These are phyloP conservation scores for Conger conger DNA, from an alignment of 2,113 vertebrate species.

Conservation along the genomic window DNA sequence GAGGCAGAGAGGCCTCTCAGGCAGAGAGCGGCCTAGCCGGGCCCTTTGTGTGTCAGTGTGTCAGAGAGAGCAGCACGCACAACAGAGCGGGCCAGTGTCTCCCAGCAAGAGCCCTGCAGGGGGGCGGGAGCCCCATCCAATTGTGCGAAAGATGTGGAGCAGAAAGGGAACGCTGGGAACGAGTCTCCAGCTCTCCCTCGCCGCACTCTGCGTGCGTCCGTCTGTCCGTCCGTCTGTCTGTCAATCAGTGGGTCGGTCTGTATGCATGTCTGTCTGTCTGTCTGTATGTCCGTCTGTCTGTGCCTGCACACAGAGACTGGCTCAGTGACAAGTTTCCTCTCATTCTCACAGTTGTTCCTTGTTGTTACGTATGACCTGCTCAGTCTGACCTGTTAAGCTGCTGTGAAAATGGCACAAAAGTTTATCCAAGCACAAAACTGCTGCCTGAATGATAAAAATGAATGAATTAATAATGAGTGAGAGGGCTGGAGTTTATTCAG, in stretches of 20 bases:
- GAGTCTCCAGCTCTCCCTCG: slow-evolving; percentile 27
- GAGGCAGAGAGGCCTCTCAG: neutral
- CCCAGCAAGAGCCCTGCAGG: neutral
- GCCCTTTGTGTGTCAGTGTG: slow-evolving; percentile 32
- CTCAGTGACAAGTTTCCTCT: neutral
- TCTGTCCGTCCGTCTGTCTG: slow-evolving; percentile 1
- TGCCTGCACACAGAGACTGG: neutral
- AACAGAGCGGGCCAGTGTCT: slow-evolving; percentile 21
- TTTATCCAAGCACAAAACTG: neutral
- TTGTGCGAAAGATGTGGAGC: slow-evolving; percentile 70
- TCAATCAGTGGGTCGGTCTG: slow-evolving; percentile 1
- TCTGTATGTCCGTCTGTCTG: slow-evolving; percentile 12
- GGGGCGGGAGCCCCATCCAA: slow-evolving; percentile 48
- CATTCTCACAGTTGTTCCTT: neutral
- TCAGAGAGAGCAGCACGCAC: slow-evolving; percentile 25
- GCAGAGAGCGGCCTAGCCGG: neutral
- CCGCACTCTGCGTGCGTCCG: neutral
- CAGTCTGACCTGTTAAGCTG: neutral
- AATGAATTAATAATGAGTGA: neutral
- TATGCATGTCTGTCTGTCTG: neutral
- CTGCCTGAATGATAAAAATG: neutral
- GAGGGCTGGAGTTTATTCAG: neutral
- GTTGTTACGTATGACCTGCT: neutral
- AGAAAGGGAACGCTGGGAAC: slow-evolving; percentile 65
- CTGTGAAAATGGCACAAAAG: neutral